Base-by-base conservation (phyloP, 2,797 vertebrate species). In the Pangasius krempfi region DNA sequence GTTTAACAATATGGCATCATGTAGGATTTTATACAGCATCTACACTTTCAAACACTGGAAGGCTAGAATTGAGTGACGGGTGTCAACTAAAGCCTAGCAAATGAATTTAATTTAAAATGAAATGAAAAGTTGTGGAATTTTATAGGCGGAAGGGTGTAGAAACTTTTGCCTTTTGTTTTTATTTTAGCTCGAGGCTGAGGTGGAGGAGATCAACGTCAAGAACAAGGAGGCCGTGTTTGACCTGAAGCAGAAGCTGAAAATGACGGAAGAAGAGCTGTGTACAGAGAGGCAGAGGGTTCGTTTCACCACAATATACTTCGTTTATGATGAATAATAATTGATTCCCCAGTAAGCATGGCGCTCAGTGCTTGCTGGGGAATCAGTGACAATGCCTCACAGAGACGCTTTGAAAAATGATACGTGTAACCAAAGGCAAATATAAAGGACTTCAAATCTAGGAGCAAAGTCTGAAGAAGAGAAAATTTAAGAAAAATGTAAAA, bases 101-200 rank as follows among this genome's bases (percentile, higher is more conserved):
- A 66, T 1, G 30, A 1, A 33, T 62, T 30, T 30, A 16, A 22
- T 2, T 14, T 54, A 5, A 75, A 47, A 73, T 12, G 25, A 44
- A 4, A 25, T 47, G 0, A 5, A 50, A 27, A 37, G 22, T 76
- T 73, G 1, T 70, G 30, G 33, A 5, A 37, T 33, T 72, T 47
- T 76, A 27, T 13, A 76, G 50, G 27, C n/a, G 27, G 27, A 78
- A 50, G 16, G 0, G 4, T 70, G 30, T 75, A 47, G 4, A 14
- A 76, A n/a, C 73, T 14, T 50, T 44, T 73, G 70, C 20, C 70
- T 73, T 73, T 76, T 76, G 73, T 76, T 50, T 76, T 76, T 50
- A n/a, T 76, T 50, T 76, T 50, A 76, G 73, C 47, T 50, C 0
- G 12, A 16, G 12, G 25, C 44, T 76, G 25, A 76, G 25, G 25